Evolutionary conservation across 2,888 invertebrate genomes (phyloP), one percentile per base, ranked within the genome.

Genomic region (Gibbula magus): DNA sequence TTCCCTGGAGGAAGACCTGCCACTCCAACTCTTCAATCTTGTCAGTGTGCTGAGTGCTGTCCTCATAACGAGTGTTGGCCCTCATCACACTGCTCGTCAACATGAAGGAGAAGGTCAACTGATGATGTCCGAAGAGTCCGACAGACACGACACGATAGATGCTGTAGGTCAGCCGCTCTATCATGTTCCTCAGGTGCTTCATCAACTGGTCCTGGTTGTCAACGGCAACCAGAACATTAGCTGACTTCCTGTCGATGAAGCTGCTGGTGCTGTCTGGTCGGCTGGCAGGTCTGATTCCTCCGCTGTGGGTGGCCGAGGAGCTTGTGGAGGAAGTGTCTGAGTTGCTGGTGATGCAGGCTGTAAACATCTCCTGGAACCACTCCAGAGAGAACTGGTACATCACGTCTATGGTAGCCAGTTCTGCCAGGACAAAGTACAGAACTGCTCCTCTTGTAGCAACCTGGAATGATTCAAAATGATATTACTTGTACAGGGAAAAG

Each of bases 331-430:
- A 32, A 25, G 67, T 5, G 45, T 76, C 79, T 20, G 35, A 16
- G 45, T 20, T 54, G 53, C 82, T 80, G 76, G 87, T 84, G 79
- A 92, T 92, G 81, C 91, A 91, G 45, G 88, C 85, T 18, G 87
- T 88, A 80, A 93, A 93, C 88, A 91, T 90, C 75, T 87, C 88
- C 84, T 92, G 91, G 88, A 93, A 93, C 92, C 92, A 93, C 70
- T 88, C 85, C 35, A 93, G 86, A 0, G 93, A 93, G 85, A 92
- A 93, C 89, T 93, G 93, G 87, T 93, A 93, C 93, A 93, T 93
- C 77, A 92, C 90, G 82, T 93, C 92, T 25, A 93, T 88, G 39
- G 84, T 87, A 52, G 92, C 87, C 77, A 93, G 85, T 81, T 92
- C 91, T 29, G 92, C 91, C 53, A 93, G 82, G 1, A 92, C 91